phyloP scores from a whole-genome alignment of 2,113 vertebrate species.

The Motacilla alba region DNA sequence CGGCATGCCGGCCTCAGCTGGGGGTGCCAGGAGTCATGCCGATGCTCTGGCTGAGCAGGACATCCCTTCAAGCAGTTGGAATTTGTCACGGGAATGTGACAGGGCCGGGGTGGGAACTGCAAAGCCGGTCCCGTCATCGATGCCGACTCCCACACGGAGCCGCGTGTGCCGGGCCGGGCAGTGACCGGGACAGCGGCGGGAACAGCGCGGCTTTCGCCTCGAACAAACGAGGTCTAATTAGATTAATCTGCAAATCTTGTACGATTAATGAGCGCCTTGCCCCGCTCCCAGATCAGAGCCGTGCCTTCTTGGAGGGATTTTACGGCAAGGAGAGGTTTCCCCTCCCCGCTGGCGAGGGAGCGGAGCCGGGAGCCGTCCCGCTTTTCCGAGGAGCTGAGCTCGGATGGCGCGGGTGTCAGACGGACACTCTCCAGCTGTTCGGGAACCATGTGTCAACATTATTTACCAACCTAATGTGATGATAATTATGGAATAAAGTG shows the following conservation, averaged over 20 bases:
- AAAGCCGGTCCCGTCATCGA: constrained; percentile 32
- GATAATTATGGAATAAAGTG: neutral
- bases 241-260: constrained; percentile 22
- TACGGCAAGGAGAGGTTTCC: neutral
- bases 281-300: neutral
- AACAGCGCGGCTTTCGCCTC: constrained; percentile 16
- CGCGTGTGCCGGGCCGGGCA: neutral
- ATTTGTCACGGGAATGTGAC: constrained; percentile 22
- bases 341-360: neutral
- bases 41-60: neutral
- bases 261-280: constrained; percentile 42
- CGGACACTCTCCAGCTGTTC: constrained; percentile 58
- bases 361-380: neutral
- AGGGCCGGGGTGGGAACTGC: neutral
- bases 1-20: neutral
- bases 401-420: neutral
- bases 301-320: neutral
- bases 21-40: constrained; percentile 54
- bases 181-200: neutral
- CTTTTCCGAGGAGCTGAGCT: neutral
- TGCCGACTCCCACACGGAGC: constrained; percentile 5
- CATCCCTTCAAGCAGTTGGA: constrained; percentile 36
- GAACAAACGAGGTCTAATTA: constrained; percentile 49
- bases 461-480: constrained; percentile 49
- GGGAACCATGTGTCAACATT: constrained; percentile 46